A percentile compares a stretch with the other conserved stretches of the same genome.
Conservation (phyloP, 2,888 invertebrate genomes). For the Suillia variegata region DNA sequence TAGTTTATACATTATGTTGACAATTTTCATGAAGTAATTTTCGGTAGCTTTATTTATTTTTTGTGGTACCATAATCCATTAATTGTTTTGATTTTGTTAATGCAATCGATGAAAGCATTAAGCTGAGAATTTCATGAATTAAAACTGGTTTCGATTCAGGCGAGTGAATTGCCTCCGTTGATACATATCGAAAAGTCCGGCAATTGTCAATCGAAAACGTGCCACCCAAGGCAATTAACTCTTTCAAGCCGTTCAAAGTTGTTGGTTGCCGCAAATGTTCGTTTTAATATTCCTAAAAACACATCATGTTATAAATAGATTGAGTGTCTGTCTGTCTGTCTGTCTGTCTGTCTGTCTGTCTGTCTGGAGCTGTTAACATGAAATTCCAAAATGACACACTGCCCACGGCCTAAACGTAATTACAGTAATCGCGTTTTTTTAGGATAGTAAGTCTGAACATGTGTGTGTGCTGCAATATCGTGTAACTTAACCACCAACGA, state of each 20-base stretch:
- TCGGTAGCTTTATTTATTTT: constrained; percentile 9
- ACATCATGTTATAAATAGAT: background rate
- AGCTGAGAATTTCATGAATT: constrained; percentile 7
- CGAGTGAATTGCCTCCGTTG: background rate
- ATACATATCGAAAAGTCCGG: too few species aligned
- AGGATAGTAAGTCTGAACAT: background rate
- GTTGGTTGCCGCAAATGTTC: constrained; percentile 44
- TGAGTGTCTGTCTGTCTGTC: background rate
- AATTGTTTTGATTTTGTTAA: background rate
- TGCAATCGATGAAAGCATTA: background rate
- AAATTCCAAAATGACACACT: constrained; percentile 14
- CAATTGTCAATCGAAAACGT: background rate
- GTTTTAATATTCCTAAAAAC: constrained; percentile 35
- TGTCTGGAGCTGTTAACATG: constrained; percentile 14
- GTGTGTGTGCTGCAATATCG: background rate
- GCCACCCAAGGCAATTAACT: constrained; percentile 14
- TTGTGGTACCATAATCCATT: background rate
- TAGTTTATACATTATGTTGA: background rate
- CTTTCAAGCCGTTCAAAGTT: constrained; percentile 20
- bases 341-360: background rate
- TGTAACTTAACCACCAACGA: constrained; percentile 7
- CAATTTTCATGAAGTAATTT: background rate
- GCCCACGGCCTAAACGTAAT: constrained; percentile 26
- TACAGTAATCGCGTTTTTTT: constrained; percentile 8
- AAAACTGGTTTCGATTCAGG: background rate